Conservation (phyloP, 2,797 vertebrate genomes). For the Gadopsis bispinosus region DNA sequence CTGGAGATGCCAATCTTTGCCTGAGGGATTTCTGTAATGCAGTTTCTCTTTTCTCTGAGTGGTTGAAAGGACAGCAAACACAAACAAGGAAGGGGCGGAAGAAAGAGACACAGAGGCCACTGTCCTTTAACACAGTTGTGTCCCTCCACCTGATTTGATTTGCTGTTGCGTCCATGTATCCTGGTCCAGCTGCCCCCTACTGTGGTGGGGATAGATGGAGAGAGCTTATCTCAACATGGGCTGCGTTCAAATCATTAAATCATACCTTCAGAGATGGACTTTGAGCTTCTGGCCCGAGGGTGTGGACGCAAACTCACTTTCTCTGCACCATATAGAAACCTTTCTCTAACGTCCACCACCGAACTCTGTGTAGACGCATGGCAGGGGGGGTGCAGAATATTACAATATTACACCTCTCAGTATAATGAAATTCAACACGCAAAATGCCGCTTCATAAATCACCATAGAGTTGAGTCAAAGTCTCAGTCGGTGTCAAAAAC, state of each 20-base stretch:
- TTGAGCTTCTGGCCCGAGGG: neutral
- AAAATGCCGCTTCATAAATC: neutral
- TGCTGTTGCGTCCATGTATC: constrained; percentile 39
- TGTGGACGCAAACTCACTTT: neutral
- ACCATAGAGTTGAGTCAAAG: neutral
- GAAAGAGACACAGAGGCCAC: constrained; percentile 37
- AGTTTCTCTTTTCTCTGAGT: constrained; percentile 70
- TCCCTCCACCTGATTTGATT: constrained; percentile 78
- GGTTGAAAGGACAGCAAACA: constrained; percentile 55
- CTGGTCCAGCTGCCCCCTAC: constrained; percentile 34
- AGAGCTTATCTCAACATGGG: constrained; percentile 28
- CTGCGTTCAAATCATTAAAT: constrained; percentile 25
- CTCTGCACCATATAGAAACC: neutral
- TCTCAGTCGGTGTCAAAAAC: neutral
- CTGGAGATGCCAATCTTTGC: constrained; percentile 80
- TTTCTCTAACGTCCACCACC: neutral
- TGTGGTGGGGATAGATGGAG: neutral
- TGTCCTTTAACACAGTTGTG: constrained; percentile 69
- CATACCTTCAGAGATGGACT: constrained; percentile 35
- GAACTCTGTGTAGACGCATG: neutral
- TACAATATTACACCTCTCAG: neutral
- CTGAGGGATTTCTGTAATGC: constrained; percentile 70
- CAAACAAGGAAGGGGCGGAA: constrained; percentile 24
- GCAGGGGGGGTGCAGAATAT: neutral
- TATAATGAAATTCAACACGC: neutral